Percentiles rank a stretch among this genome's conserved stretches.
These are phyloP conservation scores for Poliocrania exsul DNA, from an alignment of 2,797 vertebrate genomes.

Conservation along the genomic window DNA sequence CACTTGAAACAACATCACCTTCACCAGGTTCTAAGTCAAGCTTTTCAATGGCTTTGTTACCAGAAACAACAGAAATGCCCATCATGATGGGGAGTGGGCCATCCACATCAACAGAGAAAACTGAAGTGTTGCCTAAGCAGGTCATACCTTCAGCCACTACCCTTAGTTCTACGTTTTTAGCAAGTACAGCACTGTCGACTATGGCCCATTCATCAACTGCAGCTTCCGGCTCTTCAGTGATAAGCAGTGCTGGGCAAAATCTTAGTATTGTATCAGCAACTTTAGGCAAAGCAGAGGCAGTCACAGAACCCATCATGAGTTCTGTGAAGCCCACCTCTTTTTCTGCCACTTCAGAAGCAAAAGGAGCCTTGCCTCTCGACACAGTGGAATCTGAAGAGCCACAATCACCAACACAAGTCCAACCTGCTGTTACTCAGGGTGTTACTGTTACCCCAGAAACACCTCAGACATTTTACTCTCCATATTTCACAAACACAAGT, in stretches of 20 bases:
- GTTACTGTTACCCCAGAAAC: neutral
- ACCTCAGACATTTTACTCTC: neutral
- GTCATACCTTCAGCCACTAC: conserved; percentile 19
- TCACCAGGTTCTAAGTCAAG: neutral
- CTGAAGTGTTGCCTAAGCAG: conserved; percentile 9
- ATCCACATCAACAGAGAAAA: conserved; percentile 6
- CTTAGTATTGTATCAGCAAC: neutral
- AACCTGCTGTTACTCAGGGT: neutral
- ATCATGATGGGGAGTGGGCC: neutral
- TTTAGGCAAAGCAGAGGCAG: neutral
- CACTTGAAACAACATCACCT: neutral
- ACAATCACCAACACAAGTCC: neutral
- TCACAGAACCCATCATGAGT: neutral
- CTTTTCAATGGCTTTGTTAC: neutral
- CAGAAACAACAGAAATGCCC: conserved; percentile 11
- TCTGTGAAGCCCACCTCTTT: neutral
- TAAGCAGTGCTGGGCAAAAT: neutral
- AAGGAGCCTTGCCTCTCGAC: neutral
- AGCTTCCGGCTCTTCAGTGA: neutral
- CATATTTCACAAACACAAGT: neutral
- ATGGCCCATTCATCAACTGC: neutral
- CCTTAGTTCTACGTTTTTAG: neutral
- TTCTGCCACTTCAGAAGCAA: neutral
- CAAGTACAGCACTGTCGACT: neutral
- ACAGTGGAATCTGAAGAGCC: neutral